These are phyloP conservation scores for Zosterops hypoxanthus DNA, from an alignment of 2,113 vertebrate species.

Conservation along the genomic window DNA sequence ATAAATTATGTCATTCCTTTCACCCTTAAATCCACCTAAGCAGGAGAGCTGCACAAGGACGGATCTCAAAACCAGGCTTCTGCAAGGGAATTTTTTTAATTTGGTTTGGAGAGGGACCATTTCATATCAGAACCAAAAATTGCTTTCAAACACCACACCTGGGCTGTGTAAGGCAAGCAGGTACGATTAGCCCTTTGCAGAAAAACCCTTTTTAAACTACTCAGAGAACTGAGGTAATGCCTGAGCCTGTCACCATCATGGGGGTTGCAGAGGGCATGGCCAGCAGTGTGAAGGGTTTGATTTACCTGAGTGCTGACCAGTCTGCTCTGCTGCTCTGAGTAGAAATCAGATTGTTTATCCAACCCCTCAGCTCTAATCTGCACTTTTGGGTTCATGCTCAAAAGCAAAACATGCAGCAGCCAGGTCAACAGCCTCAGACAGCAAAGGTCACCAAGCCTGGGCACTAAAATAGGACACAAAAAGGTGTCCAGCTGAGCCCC, in stretches of 20 bases:
- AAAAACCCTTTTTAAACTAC: background rate
- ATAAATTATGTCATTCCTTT: background rate
- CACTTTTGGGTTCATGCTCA: background rate
- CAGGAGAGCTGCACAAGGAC: background rate
- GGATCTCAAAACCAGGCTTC: background rate
- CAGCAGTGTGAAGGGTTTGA: background rate
- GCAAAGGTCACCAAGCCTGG: accelerated
- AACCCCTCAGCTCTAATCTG: background rate
- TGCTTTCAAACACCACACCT: background rate
- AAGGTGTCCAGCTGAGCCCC: accelerated
- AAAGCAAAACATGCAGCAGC: background rate
- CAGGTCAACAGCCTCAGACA: background rate
- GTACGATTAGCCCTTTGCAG: background rate
- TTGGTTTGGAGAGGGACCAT: background rate
- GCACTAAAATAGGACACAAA: background rate
- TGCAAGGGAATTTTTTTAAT: background rate
- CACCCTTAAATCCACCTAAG: background rate
- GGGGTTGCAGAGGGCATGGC: background rate
- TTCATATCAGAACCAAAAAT: background rate
- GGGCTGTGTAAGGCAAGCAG: background rate
- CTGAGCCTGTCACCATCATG: background rate
- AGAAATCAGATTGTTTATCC: background rate
- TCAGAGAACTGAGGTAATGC: accelerated
- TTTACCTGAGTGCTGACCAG: background rate
- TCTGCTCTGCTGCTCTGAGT: background rate